Evolutionary conservation across 2,113 vertebrate species (phyloP), one percentile per base, ranked within the genome.

Genomic region (Meriones unguiculatus): DNA sequence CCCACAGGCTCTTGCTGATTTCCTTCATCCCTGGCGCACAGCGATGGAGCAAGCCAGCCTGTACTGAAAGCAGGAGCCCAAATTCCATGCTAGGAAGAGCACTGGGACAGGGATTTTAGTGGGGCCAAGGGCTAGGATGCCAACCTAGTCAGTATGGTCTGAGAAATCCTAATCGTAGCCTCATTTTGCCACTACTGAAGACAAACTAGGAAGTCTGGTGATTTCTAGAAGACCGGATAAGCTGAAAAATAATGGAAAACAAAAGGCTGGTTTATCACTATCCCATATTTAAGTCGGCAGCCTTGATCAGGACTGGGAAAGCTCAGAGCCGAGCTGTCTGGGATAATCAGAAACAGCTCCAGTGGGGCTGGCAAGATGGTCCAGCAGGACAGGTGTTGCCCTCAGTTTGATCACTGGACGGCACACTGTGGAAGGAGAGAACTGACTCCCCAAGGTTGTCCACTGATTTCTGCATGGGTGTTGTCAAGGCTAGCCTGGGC

Each of bases 221-320:
- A 24, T 88, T 95, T 96, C 81, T 69, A 88, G 57, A 24, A 18
- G 76, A 41, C 28, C 89, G 25, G 70, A 72, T 95, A 59, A 94
- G 2, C 28, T 22, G 15, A 15, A 59, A 46, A 64, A n/a, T 62
- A 80, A 76, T 67, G 78, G 41, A 30, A 93, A 89, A 65, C n/a
- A 12, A 20, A 69, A 91, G 65, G 10, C 11, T 93, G 24, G 35
- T 93, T 72, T 30, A 82, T 82, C 70, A 22, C 20, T 18, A 65
- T 7, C 5, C 59, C 22, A 9, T 70, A 87, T 91, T 84, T 76
- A 67, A 25, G 13, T 62, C 17, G 32, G 67, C 85, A 22, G 62
- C 41, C 50, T 52, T 65, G 72, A 30, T 38, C 3, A 12, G 38
- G 50, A 62, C 38, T 62, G 93, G 87, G 87, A 85, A 80, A 94